A percentile compares a stretch with the other conserved stretches of the same genome.
Conservation (phyloP, 2,797 vertebrate genomes). For the Hafferia zeledoni region DNA sequence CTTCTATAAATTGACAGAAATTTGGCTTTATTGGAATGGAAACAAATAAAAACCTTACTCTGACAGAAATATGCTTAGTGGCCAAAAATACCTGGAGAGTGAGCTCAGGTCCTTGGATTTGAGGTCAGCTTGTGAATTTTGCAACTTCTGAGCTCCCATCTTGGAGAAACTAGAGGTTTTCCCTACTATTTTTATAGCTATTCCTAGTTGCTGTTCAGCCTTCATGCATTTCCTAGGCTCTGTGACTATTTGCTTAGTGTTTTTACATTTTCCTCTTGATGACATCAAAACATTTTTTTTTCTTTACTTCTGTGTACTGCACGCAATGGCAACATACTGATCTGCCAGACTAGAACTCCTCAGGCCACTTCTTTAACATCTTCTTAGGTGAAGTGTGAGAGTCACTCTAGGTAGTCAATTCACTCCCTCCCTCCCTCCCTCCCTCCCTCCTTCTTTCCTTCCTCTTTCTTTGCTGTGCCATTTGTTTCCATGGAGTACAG, state of each 20-base stretch:
- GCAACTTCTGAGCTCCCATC: neutral
- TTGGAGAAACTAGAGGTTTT: neutral
- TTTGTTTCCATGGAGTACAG: neutral
- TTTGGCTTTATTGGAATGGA: neutral
- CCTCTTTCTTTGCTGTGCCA: neutral
- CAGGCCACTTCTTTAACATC: neutral
- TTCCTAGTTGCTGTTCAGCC: neutral
- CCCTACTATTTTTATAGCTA: neutral
- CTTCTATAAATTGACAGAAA: neutral
- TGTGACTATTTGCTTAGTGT: constrained; percentile 17
- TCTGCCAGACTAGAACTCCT: neutral
- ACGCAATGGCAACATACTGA: neutral
- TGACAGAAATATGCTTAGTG: neutral
- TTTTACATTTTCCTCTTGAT: neutral
- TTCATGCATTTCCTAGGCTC: neutral
- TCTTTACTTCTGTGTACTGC: neutral
- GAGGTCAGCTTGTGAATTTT: neutral
- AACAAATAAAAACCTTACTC: neutral
- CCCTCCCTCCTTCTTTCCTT: neutral
- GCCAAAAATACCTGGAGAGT: neutral
- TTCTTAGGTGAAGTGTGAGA: neutral
- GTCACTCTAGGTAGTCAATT: neutral
- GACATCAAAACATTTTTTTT: neutral
- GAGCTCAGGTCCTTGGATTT: neutral
- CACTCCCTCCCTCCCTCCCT: neutral